These are phyloP conservation scores for Gallinago stenura DNA, from an alignment of 2,797 vertebrate species.

Conservation along the genomic window DNA sequence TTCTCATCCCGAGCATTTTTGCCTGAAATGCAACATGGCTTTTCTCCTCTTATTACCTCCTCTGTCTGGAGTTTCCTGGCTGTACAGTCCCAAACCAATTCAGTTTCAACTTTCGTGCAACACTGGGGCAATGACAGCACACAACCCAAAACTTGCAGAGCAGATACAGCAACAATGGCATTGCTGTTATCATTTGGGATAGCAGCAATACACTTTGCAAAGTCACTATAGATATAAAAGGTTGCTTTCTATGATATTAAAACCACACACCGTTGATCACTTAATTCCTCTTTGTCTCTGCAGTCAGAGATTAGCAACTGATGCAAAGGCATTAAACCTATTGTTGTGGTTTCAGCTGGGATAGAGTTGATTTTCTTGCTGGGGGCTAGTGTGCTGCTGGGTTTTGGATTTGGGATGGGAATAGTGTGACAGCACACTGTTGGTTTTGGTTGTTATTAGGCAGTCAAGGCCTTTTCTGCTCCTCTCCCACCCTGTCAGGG, in stretches of 20 bases:
- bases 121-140: neutral
- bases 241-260: neutral
- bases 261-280: neutral
- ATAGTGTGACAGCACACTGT: neutral
- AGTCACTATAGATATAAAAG: neutral
- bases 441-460: neutral
- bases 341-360: neutral
- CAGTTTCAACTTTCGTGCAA: neutral
- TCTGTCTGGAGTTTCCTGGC: neutral
- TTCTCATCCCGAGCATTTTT: neutral
- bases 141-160: neutral
- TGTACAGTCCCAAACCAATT: neutral
- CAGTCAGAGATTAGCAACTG: neutral
- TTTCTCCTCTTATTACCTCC: neutral
- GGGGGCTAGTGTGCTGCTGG: neutral
- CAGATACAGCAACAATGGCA: neutral
- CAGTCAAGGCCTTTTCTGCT: neutral
- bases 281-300: neutral
- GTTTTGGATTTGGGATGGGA: neutral
- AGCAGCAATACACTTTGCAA: neutral
- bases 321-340: neutral
- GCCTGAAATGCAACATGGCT: neutral
- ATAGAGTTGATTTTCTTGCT: neutral
- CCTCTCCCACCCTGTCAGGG: neutral
- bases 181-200: neutral